Evolutionary conservation across 2,797 vertebrate genomes (phyloP).

Genomic region (Erethizon dorsatum): DNA sequence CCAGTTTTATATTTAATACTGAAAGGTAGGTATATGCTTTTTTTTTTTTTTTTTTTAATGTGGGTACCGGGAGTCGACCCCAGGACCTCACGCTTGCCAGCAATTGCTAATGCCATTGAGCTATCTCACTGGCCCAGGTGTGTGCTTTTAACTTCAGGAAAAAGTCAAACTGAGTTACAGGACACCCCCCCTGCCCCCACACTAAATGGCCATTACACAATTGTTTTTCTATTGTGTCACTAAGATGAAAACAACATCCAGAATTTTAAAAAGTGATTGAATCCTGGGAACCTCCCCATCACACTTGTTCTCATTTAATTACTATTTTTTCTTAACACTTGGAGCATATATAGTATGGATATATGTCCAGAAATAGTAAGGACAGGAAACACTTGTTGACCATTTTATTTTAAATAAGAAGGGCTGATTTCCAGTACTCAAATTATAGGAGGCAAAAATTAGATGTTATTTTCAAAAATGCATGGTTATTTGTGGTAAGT

Average conservation of each 20-base stretch:
- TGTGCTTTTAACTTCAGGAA: not conserved
- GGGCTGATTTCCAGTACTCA: not conserved
- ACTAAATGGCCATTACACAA: not conserved
- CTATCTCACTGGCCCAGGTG: not conserved
- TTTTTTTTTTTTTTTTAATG: too few species aligned
- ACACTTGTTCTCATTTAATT: not conserved
- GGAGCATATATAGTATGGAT: not conserved
- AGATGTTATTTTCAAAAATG: not conserved
- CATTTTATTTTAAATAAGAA: slow-evolving; percentile 58
- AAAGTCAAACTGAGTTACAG: not conserved
- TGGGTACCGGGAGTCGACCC: too few species aligned
- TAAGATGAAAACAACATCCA: slow-evolving; percentile 18
- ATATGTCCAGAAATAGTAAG: not conserved
- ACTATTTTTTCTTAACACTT: not conserved
- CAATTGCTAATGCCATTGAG: too few species aligned
- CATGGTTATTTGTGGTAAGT: not conserved
- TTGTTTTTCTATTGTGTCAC: not conserved
- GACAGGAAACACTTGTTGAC: slow-evolving; percentile 16
- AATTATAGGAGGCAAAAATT: not conserved
- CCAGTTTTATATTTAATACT: not conserved
- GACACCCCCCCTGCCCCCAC: not conserved
- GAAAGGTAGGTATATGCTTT: not conserved
- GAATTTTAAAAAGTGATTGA: not conserved
- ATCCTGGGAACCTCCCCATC: not conserved
- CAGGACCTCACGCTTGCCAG: too few species aligned